Percentiles rank a stretch among this genome's conserved stretches.
These are phyloP conservation scores for Papilio polytes DNA, from an alignment of 1,140 invertebrate genomes.

Conservation along the genomic window DNA sequence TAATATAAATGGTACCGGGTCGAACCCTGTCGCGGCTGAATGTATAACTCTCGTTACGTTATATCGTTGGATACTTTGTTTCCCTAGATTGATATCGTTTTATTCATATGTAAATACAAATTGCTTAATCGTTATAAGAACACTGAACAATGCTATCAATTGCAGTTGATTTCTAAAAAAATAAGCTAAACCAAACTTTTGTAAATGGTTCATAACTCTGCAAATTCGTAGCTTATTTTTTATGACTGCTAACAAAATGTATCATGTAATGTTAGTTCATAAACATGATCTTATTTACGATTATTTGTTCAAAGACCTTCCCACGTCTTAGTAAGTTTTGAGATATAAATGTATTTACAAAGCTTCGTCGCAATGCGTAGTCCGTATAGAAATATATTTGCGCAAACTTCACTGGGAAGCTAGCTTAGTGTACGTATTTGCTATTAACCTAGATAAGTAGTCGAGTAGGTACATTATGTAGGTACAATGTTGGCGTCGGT, in stretches of 20 bases:
- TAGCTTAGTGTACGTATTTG: conserved; percentile 44
- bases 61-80: conserved; percentile 7
- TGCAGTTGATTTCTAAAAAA: too few species aligned
- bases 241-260: background rate
- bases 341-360: conserved; percentile 38
- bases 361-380: conserved; percentile 39
- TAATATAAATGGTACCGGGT: conserved; percentile 45
- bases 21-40: conserved; percentile 5
- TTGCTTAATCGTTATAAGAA: too few species aligned
- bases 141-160: background rate
- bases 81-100: background rate
- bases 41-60: conserved; percentile 11
- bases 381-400: conserved; percentile 39
- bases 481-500: conserved; percentile 55
- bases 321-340: conserved; percentile 27
- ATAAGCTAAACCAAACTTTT: background rate
- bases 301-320: conserved; percentile 20
- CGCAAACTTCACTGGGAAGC: conserved; percentile 36
- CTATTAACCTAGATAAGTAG: conserved; percentile 57
- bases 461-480: conserved; percentile 50
- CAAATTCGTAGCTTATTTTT: background rate
- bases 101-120: background rate
- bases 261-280: conserved; percentile 2
- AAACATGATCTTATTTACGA: conserved; percentile 5
- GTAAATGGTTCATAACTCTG: background rate